Evolutionary conservation across 2,888 invertebrate genomes (phyloP).

Genomic region (Ferrisia virgata): DNA sequence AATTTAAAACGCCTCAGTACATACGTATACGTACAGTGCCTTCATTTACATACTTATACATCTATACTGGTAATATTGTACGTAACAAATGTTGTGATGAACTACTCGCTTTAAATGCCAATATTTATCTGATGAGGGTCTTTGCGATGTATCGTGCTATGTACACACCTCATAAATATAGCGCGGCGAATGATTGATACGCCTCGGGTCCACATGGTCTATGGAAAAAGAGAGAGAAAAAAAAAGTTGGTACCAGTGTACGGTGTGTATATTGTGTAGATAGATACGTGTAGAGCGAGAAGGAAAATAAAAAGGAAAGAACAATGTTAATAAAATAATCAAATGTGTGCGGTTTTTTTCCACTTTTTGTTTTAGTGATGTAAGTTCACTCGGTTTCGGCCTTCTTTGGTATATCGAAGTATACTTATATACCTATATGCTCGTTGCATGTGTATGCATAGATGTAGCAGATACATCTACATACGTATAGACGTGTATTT

Average conservation of each 20-base stretch:
- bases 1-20: too few species aligned
- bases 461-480: neutral
- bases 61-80: too few species aligned
- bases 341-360: neutral
- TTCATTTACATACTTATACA: too few species aligned
- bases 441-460: neutral
- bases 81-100: too few species aligned
- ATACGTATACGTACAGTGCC: too few species aligned
- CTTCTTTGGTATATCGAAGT: neutral
- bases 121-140: neutral
- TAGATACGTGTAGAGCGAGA: too few species aligned
- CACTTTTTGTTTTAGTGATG: neutral
- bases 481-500: neutral
- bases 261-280: too few species aligned
- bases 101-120: neutral
- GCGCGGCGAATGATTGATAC: neutral
- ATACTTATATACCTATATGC: too few species aligned
- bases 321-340: slow-evolving; percentile 17
- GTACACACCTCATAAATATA: neutral
- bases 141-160: neutral
- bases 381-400: neutral
- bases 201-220: neutral
- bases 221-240: neutral
- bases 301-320: neutral
- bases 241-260: too few species aligned